Percentiles rank a stretch among this genome's conserved stretches.
Conservation (phyloP, 2,888 invertebrate species). For the Acanthacorydalis orientalis region DNA sequence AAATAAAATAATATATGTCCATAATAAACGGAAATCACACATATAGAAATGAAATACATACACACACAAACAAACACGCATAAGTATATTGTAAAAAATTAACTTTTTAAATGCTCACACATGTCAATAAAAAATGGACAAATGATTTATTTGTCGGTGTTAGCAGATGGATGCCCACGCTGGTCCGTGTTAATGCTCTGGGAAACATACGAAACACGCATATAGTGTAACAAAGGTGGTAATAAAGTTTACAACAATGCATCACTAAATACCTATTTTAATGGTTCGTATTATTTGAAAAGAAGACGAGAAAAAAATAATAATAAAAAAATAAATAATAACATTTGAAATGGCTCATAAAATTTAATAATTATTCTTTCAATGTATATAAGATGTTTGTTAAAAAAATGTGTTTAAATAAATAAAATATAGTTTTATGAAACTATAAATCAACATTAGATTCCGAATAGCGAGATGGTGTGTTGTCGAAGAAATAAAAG, state of each 20-base stretch:
- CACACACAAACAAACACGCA: too few relatives aligned
- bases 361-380: constrained; percentile 3
- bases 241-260: constrained; percentile 1
- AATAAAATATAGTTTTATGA: constrained; percentile 5
- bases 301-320: constrained; percentile 2
- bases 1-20: too few relatives aligned
- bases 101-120: too few relatives aligned
- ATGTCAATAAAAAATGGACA: too few relatives aligned
- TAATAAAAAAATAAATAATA: constrained; percentile 1
- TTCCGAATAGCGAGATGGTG: too few relatives aligned
- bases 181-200: constrained; percentile 4
- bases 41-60: too few relatives aligned
- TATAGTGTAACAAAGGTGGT: neutral
- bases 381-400: constrained; percentile 3
- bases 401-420: constrained; percentile 2
- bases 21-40: too few relatives aligned
- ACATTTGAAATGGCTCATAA: constrained; percentile 2
- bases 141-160: neutral
- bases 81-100: too few relatives aligned
- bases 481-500: too few relatives aligned
- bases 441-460: constrained; percentile 2
- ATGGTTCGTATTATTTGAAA: neutral
- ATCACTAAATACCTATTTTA: constrained; percentile 1
- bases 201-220: constrained; percentile 6
- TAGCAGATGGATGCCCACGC: constrained; percentile 1